These are phyloP conservation scores for Corythornis vintsioides DNA, from an alignment of 2,113 vertebrate genomes.

Conservation along the genomic window DNA sequence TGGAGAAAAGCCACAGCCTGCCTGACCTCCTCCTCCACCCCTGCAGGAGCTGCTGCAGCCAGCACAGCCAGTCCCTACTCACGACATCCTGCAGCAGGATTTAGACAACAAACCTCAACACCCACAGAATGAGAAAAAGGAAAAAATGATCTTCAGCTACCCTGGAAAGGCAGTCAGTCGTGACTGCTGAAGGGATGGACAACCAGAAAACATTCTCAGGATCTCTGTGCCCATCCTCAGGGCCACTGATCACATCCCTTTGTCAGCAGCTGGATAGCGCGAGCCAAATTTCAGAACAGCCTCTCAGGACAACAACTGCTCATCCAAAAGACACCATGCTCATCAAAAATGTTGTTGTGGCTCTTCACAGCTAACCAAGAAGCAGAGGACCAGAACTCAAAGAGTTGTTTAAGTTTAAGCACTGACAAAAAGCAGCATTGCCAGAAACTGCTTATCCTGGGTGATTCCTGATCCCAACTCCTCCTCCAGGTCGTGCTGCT, in stretches of 20 bases:
- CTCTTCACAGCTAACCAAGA: background rate
- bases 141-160: background rate
- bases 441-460: background rate
- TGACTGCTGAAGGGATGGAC: background rate
- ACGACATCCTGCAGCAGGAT: background rate
- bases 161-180: rapidly evolving
- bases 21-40: background rate
- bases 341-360: background rate
- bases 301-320: background rate
- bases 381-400: background rate
- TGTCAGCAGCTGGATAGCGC: background rate
- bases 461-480: background rate
- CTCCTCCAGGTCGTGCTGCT: background rate
- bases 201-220: background rate
- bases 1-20: background rate
- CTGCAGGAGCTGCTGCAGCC: background rate
- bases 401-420: background rate
- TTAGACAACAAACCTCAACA: background rate
- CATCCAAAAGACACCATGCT: background rate
- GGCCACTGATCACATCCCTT: background rate
- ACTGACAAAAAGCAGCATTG: background rate
- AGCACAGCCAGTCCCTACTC: background rate
- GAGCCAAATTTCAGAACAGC: background rate
- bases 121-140: background rate
- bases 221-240: background rate